phyloP scores from a whole-genome alignment of 2,113 vertebrate genomes.

The Neolamprologus tretocephalus region DNA sequence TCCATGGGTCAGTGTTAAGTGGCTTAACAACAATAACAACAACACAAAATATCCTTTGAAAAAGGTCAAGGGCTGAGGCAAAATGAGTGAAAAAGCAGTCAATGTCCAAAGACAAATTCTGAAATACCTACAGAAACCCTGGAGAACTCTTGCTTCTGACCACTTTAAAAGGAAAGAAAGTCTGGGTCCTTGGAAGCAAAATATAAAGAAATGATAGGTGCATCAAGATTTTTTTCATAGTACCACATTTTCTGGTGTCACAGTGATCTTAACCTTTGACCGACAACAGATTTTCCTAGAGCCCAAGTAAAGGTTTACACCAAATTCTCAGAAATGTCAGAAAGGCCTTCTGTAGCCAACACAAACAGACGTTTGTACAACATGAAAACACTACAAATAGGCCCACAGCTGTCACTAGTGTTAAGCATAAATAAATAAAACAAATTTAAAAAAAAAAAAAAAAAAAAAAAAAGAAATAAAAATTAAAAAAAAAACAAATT shows the following conservation, averaged over 20 bases:
- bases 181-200: not conserved
- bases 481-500: no score
- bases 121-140: not conserved
- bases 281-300: not conserved
- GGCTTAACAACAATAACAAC: not conserved
- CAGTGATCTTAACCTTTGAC: not conserved
- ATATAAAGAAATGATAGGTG: not conserved
- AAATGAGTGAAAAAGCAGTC: not conserved
- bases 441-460: fast-evolving
- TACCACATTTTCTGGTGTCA: not conserved
- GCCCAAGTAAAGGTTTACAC: not conserved
- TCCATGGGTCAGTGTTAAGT: fast-evolving
- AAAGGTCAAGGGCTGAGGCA: not conserved
- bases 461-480: no score
- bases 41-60: not conserved
- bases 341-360: not conserved
- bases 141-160: not conserved
- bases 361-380: not conserved
- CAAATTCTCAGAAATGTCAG: not conserved
- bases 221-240: not conserved
- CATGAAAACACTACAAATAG: not conserved
- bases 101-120: not conserved
- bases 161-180: not conserved
- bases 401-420: not conserved
- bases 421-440: not conserved